Conservation (phyloP, 2,113 vertebrate species). For the Plotosus lineatus region DNA sequence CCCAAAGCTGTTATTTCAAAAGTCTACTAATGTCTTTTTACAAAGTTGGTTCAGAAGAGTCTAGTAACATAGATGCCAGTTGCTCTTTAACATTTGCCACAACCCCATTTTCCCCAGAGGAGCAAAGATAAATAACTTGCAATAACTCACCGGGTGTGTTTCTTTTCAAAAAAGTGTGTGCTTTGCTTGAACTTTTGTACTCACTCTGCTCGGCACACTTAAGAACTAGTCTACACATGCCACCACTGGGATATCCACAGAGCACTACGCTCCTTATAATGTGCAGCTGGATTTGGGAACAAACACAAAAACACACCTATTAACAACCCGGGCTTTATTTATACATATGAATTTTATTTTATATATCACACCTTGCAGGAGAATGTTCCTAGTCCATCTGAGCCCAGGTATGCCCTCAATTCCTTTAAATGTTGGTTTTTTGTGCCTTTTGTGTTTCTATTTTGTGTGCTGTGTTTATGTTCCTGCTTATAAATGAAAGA, state of each 20-base stretch:
- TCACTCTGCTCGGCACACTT: constrained; percentile 3
- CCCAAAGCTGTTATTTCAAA: neutral
- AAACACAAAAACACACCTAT: neutral
- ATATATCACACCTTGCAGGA: neutral
- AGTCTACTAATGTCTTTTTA: neutral
- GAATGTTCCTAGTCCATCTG: constrained; percentile 1
- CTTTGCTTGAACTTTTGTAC: constrained; percentile 32
- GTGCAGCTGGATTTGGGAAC: constrained; percentile 22
- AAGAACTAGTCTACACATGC: constrained; percentile 2
- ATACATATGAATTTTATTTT: neutral
- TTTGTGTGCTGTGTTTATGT: constrained; percentile 25
- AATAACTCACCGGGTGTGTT: constrained; percentile 28
- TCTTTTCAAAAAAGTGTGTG: constrained; percentile 22
- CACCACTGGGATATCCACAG: neutral
- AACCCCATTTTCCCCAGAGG: neutral
- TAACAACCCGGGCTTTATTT: neutral
- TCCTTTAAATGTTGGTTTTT: neutral
- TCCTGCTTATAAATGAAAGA: neutral
- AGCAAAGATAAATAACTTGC: neutral
- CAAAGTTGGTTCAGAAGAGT: neutral
- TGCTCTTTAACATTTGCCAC: neutral
- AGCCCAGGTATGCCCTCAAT: neutral
- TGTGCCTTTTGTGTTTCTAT: constrained; percentile 4
- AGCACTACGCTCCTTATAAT: neutral
- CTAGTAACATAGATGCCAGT: neutral